A percentile compares a stretch with the other conserved stretches of the same genome.
phyloP scores from a whole-genome alignment of 2,888 invertebrate genomes.

The Tethea ocularis region DNA sequence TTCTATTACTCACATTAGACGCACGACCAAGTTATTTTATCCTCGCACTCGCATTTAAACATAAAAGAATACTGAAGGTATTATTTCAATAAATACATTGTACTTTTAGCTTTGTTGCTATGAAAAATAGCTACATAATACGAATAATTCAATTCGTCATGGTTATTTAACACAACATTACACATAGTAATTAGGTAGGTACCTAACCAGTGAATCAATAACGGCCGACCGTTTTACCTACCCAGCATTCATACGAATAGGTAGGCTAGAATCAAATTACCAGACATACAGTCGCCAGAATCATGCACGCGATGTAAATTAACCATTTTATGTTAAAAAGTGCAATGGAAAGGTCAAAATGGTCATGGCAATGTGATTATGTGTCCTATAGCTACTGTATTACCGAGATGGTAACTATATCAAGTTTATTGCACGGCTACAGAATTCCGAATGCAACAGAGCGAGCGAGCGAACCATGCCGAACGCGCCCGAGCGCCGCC shows the following conservation, averaged over 20 bases:
- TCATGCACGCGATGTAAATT: constrained; percentile 1
- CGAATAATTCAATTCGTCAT: neutral
- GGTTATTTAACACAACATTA: neutral
- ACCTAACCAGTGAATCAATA: neutral
- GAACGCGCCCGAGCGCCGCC: constrained; percentile 16
- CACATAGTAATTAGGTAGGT: neutral
- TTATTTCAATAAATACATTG: neutral
- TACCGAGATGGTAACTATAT: neutral
- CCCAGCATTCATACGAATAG: neutral
- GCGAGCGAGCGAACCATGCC: constrained; percentile 5
- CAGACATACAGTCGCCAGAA: neutral
- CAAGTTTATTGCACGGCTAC: neutral
- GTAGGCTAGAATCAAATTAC: neutral
- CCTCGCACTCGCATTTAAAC: no score
- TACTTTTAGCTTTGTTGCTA: neutral
- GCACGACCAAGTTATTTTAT: neutral
- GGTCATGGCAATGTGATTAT: constrained; percentile 22
- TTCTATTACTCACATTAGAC: no score
- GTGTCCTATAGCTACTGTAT: neutral
- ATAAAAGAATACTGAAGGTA: no score
- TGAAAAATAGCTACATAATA: neutral
- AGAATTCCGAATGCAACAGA: neutral
- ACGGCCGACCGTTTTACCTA: neutral
- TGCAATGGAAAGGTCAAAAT: constrained; percentile 36
- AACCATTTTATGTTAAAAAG: constrained; percentile 14